These are phyloP conservation scores for Tenthredo distinguenda DNA, from an alignment of 2,888 invertebrate genomes.

Conservation along the genomic window DNA sequence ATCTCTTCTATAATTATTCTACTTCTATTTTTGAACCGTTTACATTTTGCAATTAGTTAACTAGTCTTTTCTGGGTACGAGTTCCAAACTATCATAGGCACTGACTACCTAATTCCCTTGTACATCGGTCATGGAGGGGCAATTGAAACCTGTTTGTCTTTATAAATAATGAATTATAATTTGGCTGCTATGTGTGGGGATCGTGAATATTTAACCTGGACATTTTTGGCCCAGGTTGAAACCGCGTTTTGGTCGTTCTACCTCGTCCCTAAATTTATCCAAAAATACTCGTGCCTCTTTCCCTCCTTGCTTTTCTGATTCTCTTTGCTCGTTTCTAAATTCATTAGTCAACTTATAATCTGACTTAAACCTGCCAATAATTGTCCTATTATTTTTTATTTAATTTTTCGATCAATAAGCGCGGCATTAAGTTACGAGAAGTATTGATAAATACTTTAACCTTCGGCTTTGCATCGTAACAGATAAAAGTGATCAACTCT, in stretches of 20 bases:
- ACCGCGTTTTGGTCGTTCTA: conserved; percentile 5
- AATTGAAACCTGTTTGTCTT: neutral
- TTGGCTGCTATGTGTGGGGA: conserved; percentile 5
- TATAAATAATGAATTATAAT: conserved; percentile 24
- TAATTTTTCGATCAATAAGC: neutral
- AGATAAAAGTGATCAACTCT: neutral
- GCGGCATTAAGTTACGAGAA: neutral
- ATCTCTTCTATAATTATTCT: neutral
- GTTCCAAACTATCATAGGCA: neutral
- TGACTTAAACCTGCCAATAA: neutral
- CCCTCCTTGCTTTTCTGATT: neutral
- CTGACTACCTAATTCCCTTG: neutral
- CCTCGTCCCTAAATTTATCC: neutral
- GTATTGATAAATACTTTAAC: neutral
- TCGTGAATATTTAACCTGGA: neutral
- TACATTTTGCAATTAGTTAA: neutral
- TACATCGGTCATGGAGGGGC: neutral
- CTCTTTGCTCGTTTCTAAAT: neutral
- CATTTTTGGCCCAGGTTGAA: conserved; percentile 19
- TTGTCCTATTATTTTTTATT: neutral
- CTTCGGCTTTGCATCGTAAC: neutral
- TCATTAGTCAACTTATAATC: neutral
- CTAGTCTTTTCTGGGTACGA: neutral
- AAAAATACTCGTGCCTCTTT: neutral
- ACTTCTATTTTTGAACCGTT: neutral